A percentile compares a stretch with the other conserved stretches of the same genome.
phyloP scores from a whole-genome alignment of 2,797 vertebrate genomes.

The Picus viridis region DNA sequence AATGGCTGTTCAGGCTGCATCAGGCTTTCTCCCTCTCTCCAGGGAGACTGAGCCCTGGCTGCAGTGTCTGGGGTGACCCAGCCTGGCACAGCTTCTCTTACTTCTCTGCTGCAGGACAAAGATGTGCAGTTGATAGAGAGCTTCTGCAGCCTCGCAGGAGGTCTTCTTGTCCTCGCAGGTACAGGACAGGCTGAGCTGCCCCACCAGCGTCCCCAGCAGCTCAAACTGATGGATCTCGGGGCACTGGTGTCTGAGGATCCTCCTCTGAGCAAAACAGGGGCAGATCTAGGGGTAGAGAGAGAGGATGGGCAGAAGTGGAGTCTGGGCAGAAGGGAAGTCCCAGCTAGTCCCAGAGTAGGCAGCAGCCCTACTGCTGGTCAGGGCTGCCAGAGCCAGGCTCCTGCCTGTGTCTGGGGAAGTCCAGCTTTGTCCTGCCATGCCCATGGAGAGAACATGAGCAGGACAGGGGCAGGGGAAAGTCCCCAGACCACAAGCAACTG shows the following conservation, averaged over 20 bases:
- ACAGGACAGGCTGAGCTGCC: neutral
- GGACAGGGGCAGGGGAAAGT: neutral
- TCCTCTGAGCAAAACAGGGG: neutral
- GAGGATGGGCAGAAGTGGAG: neutral
- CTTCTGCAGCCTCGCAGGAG: rapidly evolving
- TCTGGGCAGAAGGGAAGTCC: neutral
- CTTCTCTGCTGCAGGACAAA: neutral
- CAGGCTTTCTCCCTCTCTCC: neutral
- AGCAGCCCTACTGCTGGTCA: neutral
- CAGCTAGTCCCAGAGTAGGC: neutral
- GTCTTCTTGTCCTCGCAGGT: neutral
- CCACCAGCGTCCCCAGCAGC: neutral
- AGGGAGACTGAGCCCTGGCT: neutral
- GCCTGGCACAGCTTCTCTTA: neutral
- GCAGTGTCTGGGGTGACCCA: neutral
- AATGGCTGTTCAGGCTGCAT: neutral
- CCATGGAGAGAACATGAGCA: neutral
- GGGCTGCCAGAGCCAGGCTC: neutral
- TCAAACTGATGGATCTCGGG: rapidly evolving
- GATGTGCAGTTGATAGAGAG: neutral
- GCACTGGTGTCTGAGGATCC: rapidly evolving
- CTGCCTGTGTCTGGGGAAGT: neutral
- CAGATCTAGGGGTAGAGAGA: neutral
- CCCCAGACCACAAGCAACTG: too few species aligned
- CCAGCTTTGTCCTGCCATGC: neutral